Base-by-base conservation (phyloP, 2,113 vertebrate species). In the Colaptes auratus region DNA sequence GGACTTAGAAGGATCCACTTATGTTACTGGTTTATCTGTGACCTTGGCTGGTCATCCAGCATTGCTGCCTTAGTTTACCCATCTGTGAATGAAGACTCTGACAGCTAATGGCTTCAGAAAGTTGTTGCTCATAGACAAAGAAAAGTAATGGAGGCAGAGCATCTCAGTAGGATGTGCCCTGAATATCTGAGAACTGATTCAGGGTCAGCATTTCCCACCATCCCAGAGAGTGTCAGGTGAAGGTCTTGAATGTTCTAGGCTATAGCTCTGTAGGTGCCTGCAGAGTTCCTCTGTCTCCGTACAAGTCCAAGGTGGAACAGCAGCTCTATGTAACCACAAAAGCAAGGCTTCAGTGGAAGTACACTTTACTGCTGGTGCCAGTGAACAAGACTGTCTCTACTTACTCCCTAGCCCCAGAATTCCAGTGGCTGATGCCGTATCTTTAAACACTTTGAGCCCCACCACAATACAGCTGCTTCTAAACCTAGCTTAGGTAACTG, bases 191-290 rank as follows among this genome's bases (percentile, higher is more conserved):
- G 33, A 39, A 50, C 8, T 13, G 23, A 2, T 24, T 90, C 27
- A 52, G 10, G 9, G 31, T 13, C 33, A 60, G 20, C 10, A 30
- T 33, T 59, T 63, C 14, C 19, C 30, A 17, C 6, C 12, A 33
- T 4, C 10, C 18, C 20, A 17, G 6, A 25, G 6, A 67, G 0
- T 0, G 6, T 7, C 23, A 65, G 33, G 7, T 42, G 9, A 67
- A 74, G 9, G 11, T 12, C 5, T n/a, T 20, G 19, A 60, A 36
- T 0, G 0, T 9, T 2, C 6, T 25, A 9, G 35, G 19, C 19
- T 64, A 8, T 8, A 56, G 20, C 15, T 44, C 72, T 5, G 53
- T 33, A 6, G 3, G 3, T 63, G 2, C 15, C 27, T 13, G 1
- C 4, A 39, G 35, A 36, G 4, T 8, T 39, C 15, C 3, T 60